Percentiles rank a stretch among this genome's conserved stretches.
Conservation (phyloP, 2,888 invertebrate genomes). For the Tanypteryx hageni region DNA sequence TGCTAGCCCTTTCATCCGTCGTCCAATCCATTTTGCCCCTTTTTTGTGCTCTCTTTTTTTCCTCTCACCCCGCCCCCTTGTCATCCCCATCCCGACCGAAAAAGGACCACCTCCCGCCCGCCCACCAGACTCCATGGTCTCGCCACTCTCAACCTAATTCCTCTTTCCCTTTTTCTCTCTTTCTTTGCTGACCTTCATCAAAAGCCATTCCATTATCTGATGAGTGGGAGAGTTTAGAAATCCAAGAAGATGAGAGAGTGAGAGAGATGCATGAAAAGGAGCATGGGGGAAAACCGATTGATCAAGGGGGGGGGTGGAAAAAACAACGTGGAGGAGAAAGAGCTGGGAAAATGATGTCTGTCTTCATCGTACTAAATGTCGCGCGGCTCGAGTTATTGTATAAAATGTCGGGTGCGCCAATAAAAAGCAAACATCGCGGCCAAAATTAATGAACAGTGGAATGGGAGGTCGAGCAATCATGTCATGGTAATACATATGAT, state of each 20-base stretch:
- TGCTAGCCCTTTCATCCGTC: not conserved
- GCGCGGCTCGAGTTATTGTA: not conserved
- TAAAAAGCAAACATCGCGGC: no score
- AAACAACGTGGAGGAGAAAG: no score
- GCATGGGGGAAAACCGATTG: not conserved
- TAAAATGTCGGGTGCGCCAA: not conserved
- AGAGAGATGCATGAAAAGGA: not conserved
- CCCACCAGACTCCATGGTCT: no score
- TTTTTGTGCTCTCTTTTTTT: not conserved
- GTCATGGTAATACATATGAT: no score
- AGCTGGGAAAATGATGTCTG: not conserved
- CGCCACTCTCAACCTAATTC: not conserved
- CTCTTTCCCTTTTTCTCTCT: not conserved
- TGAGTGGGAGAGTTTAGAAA: not conserved
- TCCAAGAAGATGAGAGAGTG: not conserved
- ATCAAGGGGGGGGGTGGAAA: not conserved
- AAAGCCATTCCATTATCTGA: conserved; percentile 9
- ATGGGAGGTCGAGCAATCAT: no score
- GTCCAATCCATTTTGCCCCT: not conserved
- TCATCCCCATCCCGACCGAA: no score
- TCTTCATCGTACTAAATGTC: not conserved
- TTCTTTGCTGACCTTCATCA: not conserved
- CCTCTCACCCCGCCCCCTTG: no score
- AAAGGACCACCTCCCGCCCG: no score
- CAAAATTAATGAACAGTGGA: no score